phyloP scores from a whole-genome alignment of 1,140 invertebrate species.

The Drosophila kikkawai region DNA sequence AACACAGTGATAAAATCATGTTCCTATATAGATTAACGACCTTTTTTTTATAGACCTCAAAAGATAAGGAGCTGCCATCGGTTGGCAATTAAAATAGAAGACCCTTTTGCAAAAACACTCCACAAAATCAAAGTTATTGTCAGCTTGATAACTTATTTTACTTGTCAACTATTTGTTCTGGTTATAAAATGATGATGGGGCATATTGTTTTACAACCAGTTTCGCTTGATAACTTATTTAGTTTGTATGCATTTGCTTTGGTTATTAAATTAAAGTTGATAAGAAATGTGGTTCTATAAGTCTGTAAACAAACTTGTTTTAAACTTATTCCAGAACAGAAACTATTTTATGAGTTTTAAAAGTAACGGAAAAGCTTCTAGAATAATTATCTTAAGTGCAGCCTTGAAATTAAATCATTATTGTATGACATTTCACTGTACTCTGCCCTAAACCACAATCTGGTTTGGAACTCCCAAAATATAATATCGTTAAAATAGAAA shows the following conservation, averaged over 20 bases:
- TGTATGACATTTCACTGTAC: background rate
- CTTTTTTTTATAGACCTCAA: background rate
- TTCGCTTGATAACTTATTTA: background rate
- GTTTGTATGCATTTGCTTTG: background rate
- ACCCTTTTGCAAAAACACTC: conserved; percentile 9
- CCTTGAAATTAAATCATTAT: background rate
- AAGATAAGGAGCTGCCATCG: conserved; percentile 12
- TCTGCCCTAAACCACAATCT: background rate
- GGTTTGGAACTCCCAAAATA: background rate
- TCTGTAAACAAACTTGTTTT: background rate
- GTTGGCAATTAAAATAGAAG: background rate
- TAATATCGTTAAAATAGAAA: conserved; percentile 12
- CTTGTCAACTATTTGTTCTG: conserved; percentile 6
- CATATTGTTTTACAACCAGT: background rate
- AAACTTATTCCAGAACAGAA: background rate
- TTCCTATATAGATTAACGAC: conserved; percentile 8
- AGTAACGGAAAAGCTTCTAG: background rate
- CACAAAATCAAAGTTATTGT: background rate
- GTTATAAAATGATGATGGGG: conserved; percentile 2
- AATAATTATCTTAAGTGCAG: background rate
- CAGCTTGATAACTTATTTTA: conserved; percentile 3
- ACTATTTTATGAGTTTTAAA: background rate
- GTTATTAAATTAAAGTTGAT: conserved; percentile 7
- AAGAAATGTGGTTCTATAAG: conserved; percentile 1
- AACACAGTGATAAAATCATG: conserved; percentile 1